Evolutionary conservation across 1,140 invertebrate genomes (phyloP).

Genomic region (Reticulitermes speratus): DNA sequence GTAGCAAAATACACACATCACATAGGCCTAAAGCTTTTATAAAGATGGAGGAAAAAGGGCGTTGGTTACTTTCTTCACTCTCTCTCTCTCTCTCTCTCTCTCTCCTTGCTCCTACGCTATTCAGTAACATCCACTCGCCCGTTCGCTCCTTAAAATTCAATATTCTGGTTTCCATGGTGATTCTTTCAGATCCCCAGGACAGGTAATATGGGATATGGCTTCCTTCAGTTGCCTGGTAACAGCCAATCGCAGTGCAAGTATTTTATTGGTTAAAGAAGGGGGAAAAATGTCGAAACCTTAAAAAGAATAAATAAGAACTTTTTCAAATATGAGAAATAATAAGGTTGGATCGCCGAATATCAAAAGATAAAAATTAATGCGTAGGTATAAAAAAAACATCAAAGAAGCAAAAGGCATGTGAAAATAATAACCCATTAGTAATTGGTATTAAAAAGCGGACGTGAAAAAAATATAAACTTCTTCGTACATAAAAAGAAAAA

Average conservation of each 20-base stretch:
- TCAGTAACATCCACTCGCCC: background rate
- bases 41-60: conserved; percentile 13
- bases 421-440: background rate
- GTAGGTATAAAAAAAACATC: background rate
- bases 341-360: background rate
- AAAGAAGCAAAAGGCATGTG: background rate
- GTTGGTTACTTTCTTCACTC: background rate
- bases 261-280: conserved; percentile 14
- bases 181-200: background rate
- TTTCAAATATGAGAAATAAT: background rate
- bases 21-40: conserved; percentile 14
- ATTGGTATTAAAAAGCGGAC: background rate
- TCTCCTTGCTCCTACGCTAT: conserved; percentile 13
- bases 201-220: conserved; percentile 1
- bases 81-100: background rate
- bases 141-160: conserved; percentile 26
- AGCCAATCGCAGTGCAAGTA: conserved; percentile 18
- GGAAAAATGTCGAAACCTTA: conserved; percentile 21
- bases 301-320: conserved; percentile 21
- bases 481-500: no score
- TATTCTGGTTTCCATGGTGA: conserved; percentile 28
- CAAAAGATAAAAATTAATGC: background rate
- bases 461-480: background rate
- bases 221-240: conserved; percentile 27
- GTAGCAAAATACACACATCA: background rate